Evolutionary conservation across 2,113 vertebrate species (phyloP).

Genomic region (Erythrolamprus reginae): DNA sequence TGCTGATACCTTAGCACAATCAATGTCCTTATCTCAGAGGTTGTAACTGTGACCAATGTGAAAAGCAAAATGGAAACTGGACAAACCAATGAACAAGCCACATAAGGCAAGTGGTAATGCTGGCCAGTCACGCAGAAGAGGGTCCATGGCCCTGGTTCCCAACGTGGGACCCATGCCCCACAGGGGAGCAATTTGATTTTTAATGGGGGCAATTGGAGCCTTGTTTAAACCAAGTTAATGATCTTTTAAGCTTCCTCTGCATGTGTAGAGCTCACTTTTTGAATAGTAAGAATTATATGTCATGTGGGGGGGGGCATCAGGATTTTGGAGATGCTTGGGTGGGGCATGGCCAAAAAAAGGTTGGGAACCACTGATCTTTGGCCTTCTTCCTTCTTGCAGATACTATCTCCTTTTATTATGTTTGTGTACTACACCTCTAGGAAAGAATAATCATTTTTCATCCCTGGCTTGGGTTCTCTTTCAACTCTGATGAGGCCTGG

Average conservation of each 20-base stretch:
- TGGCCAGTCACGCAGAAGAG: neutral
- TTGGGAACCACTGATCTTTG: too few species aligned
- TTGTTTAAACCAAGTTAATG: too few species aligned
- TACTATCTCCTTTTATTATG: neutral
- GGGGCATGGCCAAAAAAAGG: too few species aligned
- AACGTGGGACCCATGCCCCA: too few species aligned
- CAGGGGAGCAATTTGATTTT: too few species aligned
- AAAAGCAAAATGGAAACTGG: neutral
- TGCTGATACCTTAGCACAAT: neutral
- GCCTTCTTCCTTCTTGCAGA: neutral
- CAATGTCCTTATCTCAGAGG: neutral
- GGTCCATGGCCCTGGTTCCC: neutral
- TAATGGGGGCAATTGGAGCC: too few species aligned
- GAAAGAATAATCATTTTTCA: neutral
- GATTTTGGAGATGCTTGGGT: too few species aligned
- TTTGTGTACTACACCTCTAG: neutral
- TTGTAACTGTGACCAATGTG: neutral
- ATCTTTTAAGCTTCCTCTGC: too few species aligned
- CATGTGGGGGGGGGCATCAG: too few species aligned
- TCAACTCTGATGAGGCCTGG: neutral
- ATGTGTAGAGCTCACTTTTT: too few species aligned
- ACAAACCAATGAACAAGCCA: neutral
- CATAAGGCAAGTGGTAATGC: neutral
- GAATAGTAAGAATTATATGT: too few species aligned
- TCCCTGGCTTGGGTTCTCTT: neutral